Evolutionary conservation across 1,140 invertebrate species (phyloP), one percentile per base, ranked within the genome.

Genomic region (Lordiphosa stackelbergi): DNA sequence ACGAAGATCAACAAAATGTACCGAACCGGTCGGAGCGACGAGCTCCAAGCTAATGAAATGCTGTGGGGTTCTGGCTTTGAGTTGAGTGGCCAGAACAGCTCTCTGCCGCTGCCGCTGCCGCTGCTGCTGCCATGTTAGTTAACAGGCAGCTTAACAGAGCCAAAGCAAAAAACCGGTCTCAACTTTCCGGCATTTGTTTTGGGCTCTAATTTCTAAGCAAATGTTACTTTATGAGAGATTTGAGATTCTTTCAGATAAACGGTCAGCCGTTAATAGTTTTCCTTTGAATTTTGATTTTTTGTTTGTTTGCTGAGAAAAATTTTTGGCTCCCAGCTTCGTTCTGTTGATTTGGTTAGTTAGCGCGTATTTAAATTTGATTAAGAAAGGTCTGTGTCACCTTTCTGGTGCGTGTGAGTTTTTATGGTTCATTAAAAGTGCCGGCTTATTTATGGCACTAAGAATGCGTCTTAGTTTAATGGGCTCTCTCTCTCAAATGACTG

Each of bases 141-240:
- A 64, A 64, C 66, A 64, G 6, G 55, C 31, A 40, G 12, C 24
- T 70, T 73, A 84, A 69, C 66, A 81, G 77, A 8, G 58, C 57
- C 16, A 64, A 78, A 78, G 58, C 57, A 19, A 64, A 78, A 78
- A 78, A 81, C 71, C 69, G 68, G 72, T 84, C 57, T 72, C 53
- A 81, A 47, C 34, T 71, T 70, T 78, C 43, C 66, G 61, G 66
- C 61, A 66, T 79, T 71, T 83, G 77, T 83, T 83, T 83, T 83
- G 77, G 72, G 68, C 77, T 83, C 77, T 81, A 83, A 83, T 83
- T 83, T 83, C 77, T 83, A 83, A 83, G 72, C 77, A 83, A 83
- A 83, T 69, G 57, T 58, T 62, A 38, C 37, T 37, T 66, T 66
- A 8, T 45, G 31, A 59, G 61, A 31, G 58, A 65, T 36, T 55